These are phyloP conservation scores for Barnardius zonarius DNA, from an alignment of 2,113 vertebrate species.

Conservation along the genomic window DNA sequence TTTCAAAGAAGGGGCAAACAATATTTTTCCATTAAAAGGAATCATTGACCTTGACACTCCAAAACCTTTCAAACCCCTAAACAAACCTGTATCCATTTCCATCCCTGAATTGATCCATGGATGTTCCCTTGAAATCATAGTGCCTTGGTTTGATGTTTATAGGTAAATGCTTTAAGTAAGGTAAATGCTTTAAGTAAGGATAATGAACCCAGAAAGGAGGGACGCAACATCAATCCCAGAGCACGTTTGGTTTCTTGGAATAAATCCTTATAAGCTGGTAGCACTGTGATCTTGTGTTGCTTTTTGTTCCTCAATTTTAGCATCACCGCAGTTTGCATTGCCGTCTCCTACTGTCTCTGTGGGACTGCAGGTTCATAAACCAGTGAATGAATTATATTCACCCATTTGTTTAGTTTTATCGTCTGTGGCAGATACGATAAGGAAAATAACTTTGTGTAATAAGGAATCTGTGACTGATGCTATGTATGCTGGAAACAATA, in stretches of 20 bases:
- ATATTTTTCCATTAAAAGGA: not conserved
- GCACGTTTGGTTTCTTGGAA: not conserved
- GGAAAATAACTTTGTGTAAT: constrained; percentile 35
- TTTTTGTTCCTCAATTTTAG: not conserved
- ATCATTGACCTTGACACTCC: not conserved
- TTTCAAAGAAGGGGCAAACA: not conserved
- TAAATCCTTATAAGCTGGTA: not conserved
- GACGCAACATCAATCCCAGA: not conserved
- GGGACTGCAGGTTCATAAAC: constrained; percentile 27
- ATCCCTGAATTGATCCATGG: not conserved
- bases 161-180: not conserved
- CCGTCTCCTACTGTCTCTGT: not conserved
- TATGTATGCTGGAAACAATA: not conserved
- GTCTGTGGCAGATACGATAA: not conserved
- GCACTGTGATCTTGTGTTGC: not conserved
- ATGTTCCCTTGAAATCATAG: not conserved
- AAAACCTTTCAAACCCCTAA: not conserved
- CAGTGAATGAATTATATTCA: constrained; percentile 34
- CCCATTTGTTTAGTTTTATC: constrained; percentile 45
- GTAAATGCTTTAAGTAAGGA: not conserved
- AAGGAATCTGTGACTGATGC: not conserved
- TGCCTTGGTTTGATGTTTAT: not conserved
- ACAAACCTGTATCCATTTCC: not conserved
- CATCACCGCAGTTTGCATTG: not conserved
- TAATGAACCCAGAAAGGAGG: not conserved